Evolutionary conservation across 1,140 invertebrate genomes (phyloP), one percentile per base, ranked within the genome.

Genomic region (Pararge aegeria): DNA sequence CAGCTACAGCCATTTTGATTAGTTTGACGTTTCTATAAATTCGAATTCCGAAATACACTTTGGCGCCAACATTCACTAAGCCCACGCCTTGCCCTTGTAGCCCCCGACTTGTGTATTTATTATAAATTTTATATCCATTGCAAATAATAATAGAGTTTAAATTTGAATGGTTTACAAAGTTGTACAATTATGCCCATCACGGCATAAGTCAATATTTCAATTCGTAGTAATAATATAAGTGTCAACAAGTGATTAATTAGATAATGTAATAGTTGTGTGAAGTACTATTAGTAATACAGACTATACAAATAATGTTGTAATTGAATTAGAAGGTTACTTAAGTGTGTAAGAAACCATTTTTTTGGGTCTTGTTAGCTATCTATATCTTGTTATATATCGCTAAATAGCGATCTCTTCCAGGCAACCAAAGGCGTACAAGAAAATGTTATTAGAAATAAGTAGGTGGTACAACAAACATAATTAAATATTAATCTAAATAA

Each of bases 31-130:
- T 58, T 51, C 46, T 40, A 51, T 58, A 58, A 58, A 50, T 58
- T 58, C 37, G 19, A 40, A 51, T 58, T 40, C 48, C 48, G 34
- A 50, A 34, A 56, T 37, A 30, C 18, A 24, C 13, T 50, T 53
- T 52, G 57, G 57, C 57, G 57, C 57, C 57, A 60, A 46, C 57
- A 60, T 60, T 60, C 57, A 60, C 57, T 34, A 53, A 44, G 38
- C 57, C 57, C 38, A 60, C 57, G 57, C 37, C 7, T 34, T 10
- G 50, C 49, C 55, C 57, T 60, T 60, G 57, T 20, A 49, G 18
- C 50, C 30, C 49, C 37, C 29, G 46, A 58, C 7, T 13, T 50
- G 34, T 21, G 30, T 27, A 5, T 6, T 0, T 15, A 10, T 15
- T 16, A n/a, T n/a, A 16, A 5, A 18, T 29, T 38, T 19, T 20